Evolutionary conservation across 2,113 vertebrate genomes (phyloP), one percentile per base, ranked within the genome.

Genomic region (Salvator merianae): DNA sequence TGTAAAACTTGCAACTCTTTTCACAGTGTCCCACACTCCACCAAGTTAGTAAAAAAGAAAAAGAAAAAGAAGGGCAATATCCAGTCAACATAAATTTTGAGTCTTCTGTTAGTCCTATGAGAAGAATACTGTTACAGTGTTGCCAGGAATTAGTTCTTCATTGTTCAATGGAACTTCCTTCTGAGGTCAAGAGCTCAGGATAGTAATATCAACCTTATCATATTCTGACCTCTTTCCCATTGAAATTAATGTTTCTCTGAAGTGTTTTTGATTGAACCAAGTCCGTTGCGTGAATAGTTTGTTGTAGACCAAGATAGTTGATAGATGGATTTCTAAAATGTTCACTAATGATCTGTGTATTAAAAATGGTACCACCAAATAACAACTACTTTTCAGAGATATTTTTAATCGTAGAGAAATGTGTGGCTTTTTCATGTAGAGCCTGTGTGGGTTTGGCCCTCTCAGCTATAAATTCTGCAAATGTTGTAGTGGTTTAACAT

Each of bases 391-490:
- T 6, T 9, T 59, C 71, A 20, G 72, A 82, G 66, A 26, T 62
- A 71, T 76, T 65, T 63, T 24, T 22, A 63, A 79, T 24, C 80
- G 79, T 62, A 2, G 76, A 8, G 18, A 88, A 84, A 86, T 6
- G 7, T 84, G 24, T 77, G 50, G 43, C 83, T 90, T 82, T 63
- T 43, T 38, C 72, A n/a, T 3, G n/a, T 0, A 79, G 20, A 43
- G 7, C 12, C 24, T 63, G 0, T 12, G 38, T 82, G 55, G 78
- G 53, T 78, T 88, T 84, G 50, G 34, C 65, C 30, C 59, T 72
- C 72, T 26, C 14, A 72, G 77, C 86, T 9, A 38, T 20, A 13
- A 22, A 38, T n/a, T 1, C 14, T 50, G 62, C 14, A 89, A 70
- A 70, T 20, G 53, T 0, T 4, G 63, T 65, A 77, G 36, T 76